Conservation (phyloP, 1,140 invertebrate species). For the Drosophila elegans region DNA sequence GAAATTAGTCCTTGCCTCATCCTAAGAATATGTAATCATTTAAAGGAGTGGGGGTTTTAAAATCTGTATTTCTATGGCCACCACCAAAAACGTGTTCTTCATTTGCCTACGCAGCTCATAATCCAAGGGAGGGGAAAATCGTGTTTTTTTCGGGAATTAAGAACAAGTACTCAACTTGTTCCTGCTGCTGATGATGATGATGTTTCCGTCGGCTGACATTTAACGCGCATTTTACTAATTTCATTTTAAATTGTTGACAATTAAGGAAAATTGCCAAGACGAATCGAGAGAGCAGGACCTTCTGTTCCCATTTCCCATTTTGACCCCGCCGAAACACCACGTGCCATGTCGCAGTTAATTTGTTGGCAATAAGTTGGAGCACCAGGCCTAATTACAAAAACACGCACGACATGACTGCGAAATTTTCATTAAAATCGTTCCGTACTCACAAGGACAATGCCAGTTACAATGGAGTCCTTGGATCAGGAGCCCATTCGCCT, state of each 20-base stretch:
- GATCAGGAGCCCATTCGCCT: slow-evolving; percentile 45
- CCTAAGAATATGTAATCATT: slow-evolving; percentile 8
- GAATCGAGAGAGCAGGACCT: slow-evolving; percentile 55
- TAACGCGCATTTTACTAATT: slow-evolving; percentile 81
- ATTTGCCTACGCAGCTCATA: slow-evolving; percentile 33
- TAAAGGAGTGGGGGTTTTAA: background rate
- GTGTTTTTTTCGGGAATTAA: slow-evolving; percentile 6
- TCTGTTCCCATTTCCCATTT: background rate
- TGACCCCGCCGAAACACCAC: slow-evolving; percentile 45
- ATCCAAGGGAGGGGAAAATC: slow-evolving; percentile 10
- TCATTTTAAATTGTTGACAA: slow-evolving; percentile 83
- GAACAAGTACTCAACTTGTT: slow-evolving; percentile 41
- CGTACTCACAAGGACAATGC: slow-evolving; percentile 27
- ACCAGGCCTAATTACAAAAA: slow-evolving; percentile 81
- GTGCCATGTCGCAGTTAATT: slow-evolving; percentile 83
- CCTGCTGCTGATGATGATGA: slow-evolving; percentile 54
- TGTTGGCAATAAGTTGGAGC: slow-evolving; percentile 83
- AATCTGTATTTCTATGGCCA: slow-evolving; percentile 22
- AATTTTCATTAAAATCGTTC: slow-evolving; percentile 82
- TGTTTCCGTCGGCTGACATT: slow-evolving; percentile 73
- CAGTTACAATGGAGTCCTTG: slow-evolving; percentile 66
- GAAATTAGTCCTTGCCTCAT: background rate
- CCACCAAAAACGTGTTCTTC: slow-evolving; percentile 42
- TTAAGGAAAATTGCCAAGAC: slow-evolving; percentile 81
- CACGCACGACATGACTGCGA: slow-evolving; percentile 82